These are phyloP conservation scores for Bombyx huttoni DNA, from an alignment of 2,888 invertebrate species.

Conservation along the genomic window DNA sequence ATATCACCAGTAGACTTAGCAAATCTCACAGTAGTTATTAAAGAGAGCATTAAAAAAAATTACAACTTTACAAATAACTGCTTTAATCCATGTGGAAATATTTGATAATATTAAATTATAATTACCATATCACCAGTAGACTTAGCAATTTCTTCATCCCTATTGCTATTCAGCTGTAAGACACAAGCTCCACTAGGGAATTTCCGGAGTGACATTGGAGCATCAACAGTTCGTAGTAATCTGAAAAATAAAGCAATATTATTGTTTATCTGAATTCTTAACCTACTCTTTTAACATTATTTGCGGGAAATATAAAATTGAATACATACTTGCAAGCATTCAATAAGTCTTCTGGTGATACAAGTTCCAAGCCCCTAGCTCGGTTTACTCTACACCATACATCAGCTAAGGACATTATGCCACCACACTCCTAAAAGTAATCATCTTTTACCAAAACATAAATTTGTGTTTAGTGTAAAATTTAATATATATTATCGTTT, in stretches of 20 bases:
- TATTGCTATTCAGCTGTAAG: conserved; percentile 84
- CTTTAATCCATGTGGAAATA: too few species aligned
- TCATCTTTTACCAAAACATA: not conserved
- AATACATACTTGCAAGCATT: conserved; percentile 84
- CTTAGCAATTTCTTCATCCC: conserved; percentile 79
- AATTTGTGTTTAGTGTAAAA: too few species aligned
- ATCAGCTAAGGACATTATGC: conserved; percentile 97
- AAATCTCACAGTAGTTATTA: conserved; percentile 22
- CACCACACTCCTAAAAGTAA: conserved; percentile 83
- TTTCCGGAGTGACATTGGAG: conserved; percentile 83
- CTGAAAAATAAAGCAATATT: conserved; percentile 24
- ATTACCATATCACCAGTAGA: conserved; percentile 76
- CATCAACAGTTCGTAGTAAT: conserved; percentile 73
- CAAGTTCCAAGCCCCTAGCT: conserved; percentile 93
- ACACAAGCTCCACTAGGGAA: conserved; percentile 98
- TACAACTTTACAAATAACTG: too few species aligned
- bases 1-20: conserved; percentile 76
- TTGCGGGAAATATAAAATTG: not conserved
- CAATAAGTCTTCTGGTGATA: conserved; percentile 97
- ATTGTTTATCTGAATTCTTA: too few species aligned
- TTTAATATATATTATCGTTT: too few species aligned
- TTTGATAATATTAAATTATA: not conserved
- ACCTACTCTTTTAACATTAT: not conserved
- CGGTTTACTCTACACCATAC: conserved; percentile 97
- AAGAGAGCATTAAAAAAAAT: too few species aligned